Base-by-base conservation (phyloP, 1,140 invertebrate genomes). In the Argopecten irradians region DNA sequence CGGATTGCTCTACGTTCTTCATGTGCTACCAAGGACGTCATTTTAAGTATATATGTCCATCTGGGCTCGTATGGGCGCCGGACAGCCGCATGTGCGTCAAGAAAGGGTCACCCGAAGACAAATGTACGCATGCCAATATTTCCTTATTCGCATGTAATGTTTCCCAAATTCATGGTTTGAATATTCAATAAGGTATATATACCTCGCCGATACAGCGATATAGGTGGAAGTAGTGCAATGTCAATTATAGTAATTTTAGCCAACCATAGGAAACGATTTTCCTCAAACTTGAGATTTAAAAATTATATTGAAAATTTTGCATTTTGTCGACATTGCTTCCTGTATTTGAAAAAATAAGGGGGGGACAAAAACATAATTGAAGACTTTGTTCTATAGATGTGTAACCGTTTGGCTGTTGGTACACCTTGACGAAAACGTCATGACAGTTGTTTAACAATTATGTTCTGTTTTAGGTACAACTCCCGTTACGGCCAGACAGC, bases 1-100 rank as follows among this genome's bases (percentile, higher is more conserved):
- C 32, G 0, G 87, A 89, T 85, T 91, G 88, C 83, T 86, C 90
- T 1, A 86, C n/a, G 19, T 89, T 89, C 82, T 91, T 87, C 34
- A 39, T 89, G 84, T 91, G 90, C 28, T 84, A 85, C 84, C 35
- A 36, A 8, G 86, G 71, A 55, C 83, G 86, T 33, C 43, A 34
- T 36, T 87, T 89, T 34, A 85, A 86, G 82, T 91, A 89, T 55
- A 34, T n/a, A 33, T 91, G 90, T 46, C 88, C 86, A 2, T 34
- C 28, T 5, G 39, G 34, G 0, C 85, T 86, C 28, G 90, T 91
- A 0, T 91, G 88, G 88, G 55, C 82, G 14, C 83, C 32, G 14
- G 46, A 55, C 11, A 86, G 82, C 0, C 89, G 83, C 71, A 87
- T 86, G 2, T 90, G 90, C 32, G 90, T 90, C 0, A 34, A n/a